A percentile compares a stretch with the other conserved stretches of the same genome.
These are phyloP conservation scores for Meiosimyza platycephala DNA, from an alignment of 2,888 invertebrate species.

Conservation along the genomic window DNA sequence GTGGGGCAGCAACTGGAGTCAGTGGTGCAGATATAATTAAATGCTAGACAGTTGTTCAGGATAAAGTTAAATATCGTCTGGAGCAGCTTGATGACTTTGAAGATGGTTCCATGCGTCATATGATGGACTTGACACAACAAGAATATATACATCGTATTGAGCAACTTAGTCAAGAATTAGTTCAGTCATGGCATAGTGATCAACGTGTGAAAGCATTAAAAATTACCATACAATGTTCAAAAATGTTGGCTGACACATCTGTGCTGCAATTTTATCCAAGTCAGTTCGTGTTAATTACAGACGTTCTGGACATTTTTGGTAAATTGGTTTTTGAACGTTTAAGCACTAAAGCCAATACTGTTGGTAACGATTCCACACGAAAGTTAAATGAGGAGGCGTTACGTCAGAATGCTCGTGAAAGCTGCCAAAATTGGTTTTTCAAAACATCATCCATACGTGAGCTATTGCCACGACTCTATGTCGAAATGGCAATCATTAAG, in stretches of 20 bases:
- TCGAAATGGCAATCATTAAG: conserved; percentile 92
- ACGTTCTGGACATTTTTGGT: conserved; percentile 95
- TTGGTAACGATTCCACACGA: not conserved
- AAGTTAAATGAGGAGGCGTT: not conserved
- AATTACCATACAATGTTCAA: conserved; percentile 97
- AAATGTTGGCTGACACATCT: conserved; percentile 87
- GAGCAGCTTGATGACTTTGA: conserved; percentile 97
- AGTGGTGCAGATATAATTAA: conserved; percentile 77
- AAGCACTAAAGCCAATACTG: conserved; percentile 76
- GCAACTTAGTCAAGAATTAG: conserved; percentile 90
- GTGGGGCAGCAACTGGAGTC: conserved; percentile 65
- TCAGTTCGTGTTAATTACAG: conserved; percentile 96
- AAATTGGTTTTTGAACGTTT: conserved; percentile 88
- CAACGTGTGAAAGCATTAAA: conserved; percentile 95
- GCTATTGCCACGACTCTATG: conserved; percentile 90
- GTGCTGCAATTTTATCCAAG: conserved; percentile 97
- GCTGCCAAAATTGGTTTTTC: conserved; percentile 98
- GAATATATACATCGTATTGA: conserved; percentile 91
- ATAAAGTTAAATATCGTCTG: conserved; percentile 89
- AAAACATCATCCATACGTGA: conserved; percentile 98
- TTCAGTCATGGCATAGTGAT: conserved; percentile 92
- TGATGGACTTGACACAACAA: conserved; percentile 90
- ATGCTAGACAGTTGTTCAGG: conserved; percentile 80
- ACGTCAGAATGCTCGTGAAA: conserved; percentile 89
- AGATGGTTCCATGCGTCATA: conserved; percentile 86